These are phyloP conservation scores for Hemithea aestivaria DNA, from an alignment of 2,888 invertebrate genomes.

Conservation along the genomic window DNA sequence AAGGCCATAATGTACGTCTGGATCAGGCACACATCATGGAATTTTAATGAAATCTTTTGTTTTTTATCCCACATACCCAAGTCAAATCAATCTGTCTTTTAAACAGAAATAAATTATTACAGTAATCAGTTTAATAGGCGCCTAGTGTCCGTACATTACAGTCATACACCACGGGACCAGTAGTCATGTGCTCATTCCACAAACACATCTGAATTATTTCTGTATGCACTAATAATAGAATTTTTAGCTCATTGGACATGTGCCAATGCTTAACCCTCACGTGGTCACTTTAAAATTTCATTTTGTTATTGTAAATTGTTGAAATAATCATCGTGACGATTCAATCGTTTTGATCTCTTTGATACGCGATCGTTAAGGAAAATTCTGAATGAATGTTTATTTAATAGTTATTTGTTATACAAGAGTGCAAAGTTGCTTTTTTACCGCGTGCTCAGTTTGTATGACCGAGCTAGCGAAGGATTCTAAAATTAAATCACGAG, in stretches of 20 bases:
- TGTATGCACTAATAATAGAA: constrained; percentile 71
- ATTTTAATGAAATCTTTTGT: too few species aligned
- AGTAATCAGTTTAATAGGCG: constrained; percentile 7
- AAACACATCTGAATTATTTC: constrained; percentile 59
- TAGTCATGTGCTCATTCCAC: constrained; percentile 70
- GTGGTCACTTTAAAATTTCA: constrained; percentile 47
- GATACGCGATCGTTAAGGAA: background rate
- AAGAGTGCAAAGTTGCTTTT: too few species aligned
- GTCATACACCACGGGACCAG: constrained; percentile 41
- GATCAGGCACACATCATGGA: too few species aligned
- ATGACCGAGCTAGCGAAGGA: too few species aligned
- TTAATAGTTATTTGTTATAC: too few species aligned
- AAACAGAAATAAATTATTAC: constrained; percentile 7
- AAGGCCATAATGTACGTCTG: too few species aligned
- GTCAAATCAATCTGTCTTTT: background rate
- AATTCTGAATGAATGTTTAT: too few species aligned
- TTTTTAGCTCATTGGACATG: constrained; percentile 67
- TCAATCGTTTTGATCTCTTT: too few species aligned
- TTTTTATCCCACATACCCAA: too few species aligned
- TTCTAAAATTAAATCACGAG: too few species aligned
- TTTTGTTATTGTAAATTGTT: constrained; percentile 19
- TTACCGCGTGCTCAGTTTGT: too few species aligned
- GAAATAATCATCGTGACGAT: too few species aligned
- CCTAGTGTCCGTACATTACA: constrained; percentile 1
- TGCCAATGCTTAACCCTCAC: constrained; percentile 59